Base-by-base conservation (phyloP, 2,888 invertebrate genomes). In the Sycophila texana region DNA sequence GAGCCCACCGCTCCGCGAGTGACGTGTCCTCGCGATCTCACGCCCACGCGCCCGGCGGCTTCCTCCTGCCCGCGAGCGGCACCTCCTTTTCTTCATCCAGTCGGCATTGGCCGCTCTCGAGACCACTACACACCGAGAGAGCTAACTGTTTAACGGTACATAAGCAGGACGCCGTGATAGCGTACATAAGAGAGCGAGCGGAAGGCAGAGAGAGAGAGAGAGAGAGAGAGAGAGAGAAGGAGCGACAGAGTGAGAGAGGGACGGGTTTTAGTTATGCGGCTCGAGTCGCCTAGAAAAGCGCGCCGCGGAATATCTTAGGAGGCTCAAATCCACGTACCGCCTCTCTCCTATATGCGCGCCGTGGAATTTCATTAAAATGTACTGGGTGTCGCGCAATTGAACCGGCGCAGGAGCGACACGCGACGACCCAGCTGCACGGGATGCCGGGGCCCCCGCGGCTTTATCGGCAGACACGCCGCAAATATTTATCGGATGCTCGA, bases 271-370 rank as follows among this genome's bases (percentile, higher is more conserved):
- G 82, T 83, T 84, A 83, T 80, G 84, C 84, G 81, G 70, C 71
- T 67, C 79, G 82, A 68, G 82, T 85, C 75, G 81, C 82, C 80
- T 84, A 82, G 84, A 84, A 84, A 85, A 85, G 82, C 82, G 76
- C 81, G 82, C 58, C 82, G 82, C 74, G 61, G 85, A 86, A 87
- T 87, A 86, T 84, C 83, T 84, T 83, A 85, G 81, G 83, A 85
- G 83, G 79, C 68, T 75, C 79, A 68, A 49, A 1, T 0, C 51
- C 47, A 61, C 73, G 14, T 13, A 14, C 47, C 49, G 16, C 49
- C 39, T 20, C 57, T 49, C 7, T n/a, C 14, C 65, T 51, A 20
- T 51, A 20, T 10, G 20, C 18, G 16, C 4, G 12, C 57, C 18
- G 14, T 57, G 77, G 71, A 77, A 81, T 81, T 81, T 77, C 80